phyloP scores from a whole-genome alignment of 2,113 vertebrate genomes.

The Candoia aspera region DNA sequence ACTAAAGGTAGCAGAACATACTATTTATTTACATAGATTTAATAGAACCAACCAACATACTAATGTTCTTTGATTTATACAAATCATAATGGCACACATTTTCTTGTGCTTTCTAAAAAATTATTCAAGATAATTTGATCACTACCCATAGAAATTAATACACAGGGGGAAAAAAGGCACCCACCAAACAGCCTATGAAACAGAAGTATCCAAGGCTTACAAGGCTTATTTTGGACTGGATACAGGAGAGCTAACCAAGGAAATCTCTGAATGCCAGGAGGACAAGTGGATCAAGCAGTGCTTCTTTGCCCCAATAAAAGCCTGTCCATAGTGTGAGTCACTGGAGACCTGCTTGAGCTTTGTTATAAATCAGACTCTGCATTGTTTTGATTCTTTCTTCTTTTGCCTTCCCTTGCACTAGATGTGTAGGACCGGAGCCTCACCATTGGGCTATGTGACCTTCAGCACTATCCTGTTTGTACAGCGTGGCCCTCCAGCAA shows the following conservation, averaged over 20 bases:
- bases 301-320: neutral
- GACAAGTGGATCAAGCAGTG: neutral
- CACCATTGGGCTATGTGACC: neutral
- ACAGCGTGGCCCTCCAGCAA: neutral
- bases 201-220: neutral
- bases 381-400: fast-evolving
- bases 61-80: neutral
- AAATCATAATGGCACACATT: neutral
- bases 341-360: neutral
- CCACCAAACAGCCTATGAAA: neutral
- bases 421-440: neutral
- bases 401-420: neutral
- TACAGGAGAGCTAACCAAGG: neutral
- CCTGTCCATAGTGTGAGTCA: neutral
- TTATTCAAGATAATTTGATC: neutral
- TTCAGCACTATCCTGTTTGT: neutral
- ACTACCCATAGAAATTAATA: neutral
- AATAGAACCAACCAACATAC: neutral
- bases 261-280: neutral
- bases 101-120: neutral
- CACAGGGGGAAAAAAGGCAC: neutral
- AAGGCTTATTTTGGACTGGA: neutral
- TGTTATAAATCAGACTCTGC: neutral
- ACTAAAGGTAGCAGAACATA: neutral
- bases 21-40: neutral